Evolutionary conservation across 2,888 invertebrate species (phyloP).

Genomic region (Metellina segmentata): DNA sequence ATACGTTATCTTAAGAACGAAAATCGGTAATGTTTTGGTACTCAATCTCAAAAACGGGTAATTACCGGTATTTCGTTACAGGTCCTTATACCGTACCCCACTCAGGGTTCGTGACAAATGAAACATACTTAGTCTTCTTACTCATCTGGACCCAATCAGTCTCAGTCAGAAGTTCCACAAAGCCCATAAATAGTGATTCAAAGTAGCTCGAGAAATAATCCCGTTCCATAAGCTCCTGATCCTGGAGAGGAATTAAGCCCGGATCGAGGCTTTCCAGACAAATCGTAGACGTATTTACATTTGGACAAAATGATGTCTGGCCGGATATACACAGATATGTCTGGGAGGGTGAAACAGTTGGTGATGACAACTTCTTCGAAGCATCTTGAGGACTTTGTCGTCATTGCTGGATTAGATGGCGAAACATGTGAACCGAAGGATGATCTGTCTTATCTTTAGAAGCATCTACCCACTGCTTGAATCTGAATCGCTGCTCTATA

Average conservation of each 20-base stretch:
- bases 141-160: background rate
- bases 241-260: background rate
- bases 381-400: background rate
- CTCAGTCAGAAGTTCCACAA: background rate
- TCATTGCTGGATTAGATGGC: background rate
- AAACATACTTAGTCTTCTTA: background rate
- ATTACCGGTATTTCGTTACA: no score
- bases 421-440: background rate
- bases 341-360: background rate
- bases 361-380: background rate
- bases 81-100: background rate
- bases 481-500: background rate
- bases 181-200: background rate
- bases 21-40: no score
- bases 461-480: background rate
- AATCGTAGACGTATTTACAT: conserved; percentile 1
- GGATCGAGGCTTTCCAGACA: background rate
- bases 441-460: background rate
- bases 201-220: background rate
- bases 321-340: background rate
- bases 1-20: no score
- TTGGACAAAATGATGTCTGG: background rate
- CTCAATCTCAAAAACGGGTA: no score
- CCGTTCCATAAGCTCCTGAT: background rate
- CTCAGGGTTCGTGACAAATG: background rate